phyloP scores from a whole-genome alignment of 2,888 invertebrate genomes.

The Nemotelus pantherinus region DNA sequence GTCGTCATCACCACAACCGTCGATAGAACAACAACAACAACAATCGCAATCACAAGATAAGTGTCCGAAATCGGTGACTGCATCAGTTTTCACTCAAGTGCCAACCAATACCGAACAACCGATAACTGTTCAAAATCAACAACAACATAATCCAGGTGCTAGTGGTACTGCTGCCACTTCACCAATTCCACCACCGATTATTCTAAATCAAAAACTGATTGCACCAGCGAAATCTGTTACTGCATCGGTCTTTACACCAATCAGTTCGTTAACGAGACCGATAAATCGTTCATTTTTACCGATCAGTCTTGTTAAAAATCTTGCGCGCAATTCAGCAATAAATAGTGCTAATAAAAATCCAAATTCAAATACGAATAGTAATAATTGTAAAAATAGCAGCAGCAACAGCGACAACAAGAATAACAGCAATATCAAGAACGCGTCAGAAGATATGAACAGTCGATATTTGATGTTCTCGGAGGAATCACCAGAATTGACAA shows the following conservation, averaged over 20 bases:
- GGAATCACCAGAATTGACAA: conserved; percentile 83
- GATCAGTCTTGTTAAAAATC: not conserved
- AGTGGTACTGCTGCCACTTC: not conserved
- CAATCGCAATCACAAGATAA: conserved; percentile 45
- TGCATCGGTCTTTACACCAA: conserved; percentile 58
- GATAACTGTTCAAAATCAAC: conserved; percentile 30
- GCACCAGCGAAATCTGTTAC: conserved; percentile 58
- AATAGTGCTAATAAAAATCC: conserved; percentile 13
- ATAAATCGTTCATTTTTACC: conserved; percentile 40
- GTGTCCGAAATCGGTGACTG: conserved; percentile 63
- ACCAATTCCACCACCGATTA: conserved; percentile 6
- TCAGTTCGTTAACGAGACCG: conserved; percentile 50
- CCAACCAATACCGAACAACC: conserved; percentile 44
- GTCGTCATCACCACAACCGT: not conserved
- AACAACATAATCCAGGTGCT: not conserved
- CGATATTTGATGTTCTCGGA: conserved; percentile 89
- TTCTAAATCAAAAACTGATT: conserved; percentile 21
- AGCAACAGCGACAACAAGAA: conserved; percentile 39
- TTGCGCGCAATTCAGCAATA: conserved; percentile 6
- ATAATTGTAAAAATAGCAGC: not conserved
- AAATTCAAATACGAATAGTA: no score
- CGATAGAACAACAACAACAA: not conserved
- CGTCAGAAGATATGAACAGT: conserved; percentile 93
- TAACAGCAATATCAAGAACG: conserved; percentile 62
- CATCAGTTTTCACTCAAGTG: conserved; percentile 58